A percentile compares a stretch with the other conserved stretches of the same genome.
Conservation (phyloP, 1,140 invertebrate species). For the Ptiloglossa arizonensis region DNA sequence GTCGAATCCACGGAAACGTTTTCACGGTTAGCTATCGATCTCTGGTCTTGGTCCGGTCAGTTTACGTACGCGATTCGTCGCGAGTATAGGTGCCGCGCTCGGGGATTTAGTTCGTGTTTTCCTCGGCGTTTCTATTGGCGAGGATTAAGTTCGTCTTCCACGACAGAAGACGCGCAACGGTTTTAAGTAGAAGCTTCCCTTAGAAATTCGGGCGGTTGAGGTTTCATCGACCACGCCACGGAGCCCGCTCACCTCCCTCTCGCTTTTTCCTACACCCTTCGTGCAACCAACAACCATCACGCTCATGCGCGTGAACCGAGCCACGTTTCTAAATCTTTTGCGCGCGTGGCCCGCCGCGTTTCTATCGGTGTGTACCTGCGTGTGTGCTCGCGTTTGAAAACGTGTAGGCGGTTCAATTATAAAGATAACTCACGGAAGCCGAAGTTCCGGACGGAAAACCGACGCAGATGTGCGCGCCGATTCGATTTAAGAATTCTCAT, state of each 20-base stretch:
- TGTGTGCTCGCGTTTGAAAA: no score
- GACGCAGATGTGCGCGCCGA: neutral
- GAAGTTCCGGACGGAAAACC: neutral
- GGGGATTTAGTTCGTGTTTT: neutral
- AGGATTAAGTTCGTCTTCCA: conserved; percentile 33
- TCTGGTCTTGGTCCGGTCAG: conserved; percentile 8
- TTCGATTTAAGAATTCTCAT: neutral
- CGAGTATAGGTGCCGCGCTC: conserved; percentile 28
- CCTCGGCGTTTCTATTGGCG: conserved; percentile 7
- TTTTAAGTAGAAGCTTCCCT: conserved; percentile 7
- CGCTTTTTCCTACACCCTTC: neutral
- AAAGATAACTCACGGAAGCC: neutral
- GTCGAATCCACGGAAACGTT: conserved; percentile 35
- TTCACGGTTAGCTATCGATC: conserved; percentile 36
- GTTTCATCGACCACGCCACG: conserved; percentile 78
- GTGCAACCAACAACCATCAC: neutral
- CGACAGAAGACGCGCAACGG: neutral
- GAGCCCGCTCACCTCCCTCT: conserved; percentile 74
- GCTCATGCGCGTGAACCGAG: neutral
- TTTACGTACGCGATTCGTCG: conserved; percentile 32
- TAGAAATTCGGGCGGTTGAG: conserved; percentile 73
- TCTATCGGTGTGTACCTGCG: no score
- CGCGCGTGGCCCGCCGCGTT: neutral
- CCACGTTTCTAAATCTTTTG: neutral
- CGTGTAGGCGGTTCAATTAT: neutral